Evolutionary conservation across 2,888 invertebrate species (phyloP).

Genomic region (Flexamia atlantica): DNA sequence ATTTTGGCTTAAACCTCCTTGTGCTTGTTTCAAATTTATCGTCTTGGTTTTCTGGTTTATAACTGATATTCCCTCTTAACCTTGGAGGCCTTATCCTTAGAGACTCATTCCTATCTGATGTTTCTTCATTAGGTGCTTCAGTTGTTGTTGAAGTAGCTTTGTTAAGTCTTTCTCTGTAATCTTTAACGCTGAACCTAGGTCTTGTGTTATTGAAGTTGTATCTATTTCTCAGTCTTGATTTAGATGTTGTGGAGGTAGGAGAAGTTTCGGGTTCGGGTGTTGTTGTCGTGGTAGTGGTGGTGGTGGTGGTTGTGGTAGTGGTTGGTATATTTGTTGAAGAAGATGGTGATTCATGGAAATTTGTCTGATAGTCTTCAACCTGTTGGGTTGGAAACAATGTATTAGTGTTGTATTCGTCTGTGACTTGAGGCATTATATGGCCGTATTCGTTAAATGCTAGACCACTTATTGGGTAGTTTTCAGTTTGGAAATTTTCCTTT

Average conservation of each 20-base stretch:
- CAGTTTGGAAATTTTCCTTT: conserved; percentile 15
- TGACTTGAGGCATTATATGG: conserved; percentile 25
- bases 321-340: conserved; percentile 8
- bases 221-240: conserved; percentile 67
- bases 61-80: conserved; percentile 66
- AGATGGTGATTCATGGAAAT: conserved; percentile 35
- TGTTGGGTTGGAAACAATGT: conserved; percentile 60
- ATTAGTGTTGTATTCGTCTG: conserved; percentile 47
- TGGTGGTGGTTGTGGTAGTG: conserved; percentile 68
- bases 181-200: conserved; percentile 87
- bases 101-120: conserved; percentile 73
- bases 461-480: conserved; percentile 46
- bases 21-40: conserved; percentile 75
- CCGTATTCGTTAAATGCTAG: conserved; percentile 47
- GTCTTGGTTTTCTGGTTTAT: conserved; percentile 72
- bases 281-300: conserved; percentile 69
- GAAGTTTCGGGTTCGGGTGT: conserved; percentile 64
- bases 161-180: conserved; percentile 76
- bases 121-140: conserved; percentile 69
- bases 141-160: conserved; percentile 74
- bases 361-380: conserved; percentile 52
- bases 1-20: conserved; percentile 69
- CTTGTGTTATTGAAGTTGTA: conserved; percentile 75
- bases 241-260: conserved; percentile 55
- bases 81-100: conserved; percentile 75